Base-by-base conservation (phyloP, 2,888 invertebrate genomes). In the Melinaea menophilus region DNA sequence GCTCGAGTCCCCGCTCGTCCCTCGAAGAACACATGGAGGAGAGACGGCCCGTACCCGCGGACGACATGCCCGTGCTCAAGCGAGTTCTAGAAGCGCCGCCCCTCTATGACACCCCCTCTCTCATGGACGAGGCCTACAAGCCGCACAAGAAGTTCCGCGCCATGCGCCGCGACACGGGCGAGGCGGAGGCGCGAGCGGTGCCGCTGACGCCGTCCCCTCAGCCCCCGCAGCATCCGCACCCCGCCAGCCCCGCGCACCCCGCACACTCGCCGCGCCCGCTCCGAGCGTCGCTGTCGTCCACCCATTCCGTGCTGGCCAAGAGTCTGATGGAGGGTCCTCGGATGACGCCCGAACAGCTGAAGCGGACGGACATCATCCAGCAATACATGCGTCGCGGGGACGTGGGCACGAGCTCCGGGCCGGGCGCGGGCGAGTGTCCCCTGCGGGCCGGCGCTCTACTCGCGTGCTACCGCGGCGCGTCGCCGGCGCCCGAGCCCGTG, bases 101-200 rank as follows among this genome's bases (percentile, higher is more conserved):
- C 0, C 89, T 97, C 45, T 96, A 97, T 85, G 97, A 97, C 80
- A 96, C 97, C 62, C 95, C 96, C 79, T 95, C 96, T 2, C 87
- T 98, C 63, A 97, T 98, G 97, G 97, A 97, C 82, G 97, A 97
- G 86, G 97, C 97, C 13, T 98, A 98, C 91, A 97, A 97, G 82
- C 97, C 97, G 67, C 98, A 98, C 92, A 98, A 98, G 88, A 98
- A 98, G 85, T 98, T 98, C 93, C 94, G 98, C 55, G 96, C 96
- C 2, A 90, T 96, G 80, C 92, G 96, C 35, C 95, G 96, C 73
- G 96, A 96, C 79, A 94, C 94, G 2, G 95, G 95, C 55, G 96
- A 96, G 77, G 95, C 95, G 2, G 95, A 94, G 69, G 86, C 88
- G 61, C 82, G 86, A 60, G 81, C 83, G 31, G 79, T 79, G 70